Evolutionary conservation across 2,888 invertebrate genomes (phyloP).

Genomic region (Belgica antarctica): DNA sequence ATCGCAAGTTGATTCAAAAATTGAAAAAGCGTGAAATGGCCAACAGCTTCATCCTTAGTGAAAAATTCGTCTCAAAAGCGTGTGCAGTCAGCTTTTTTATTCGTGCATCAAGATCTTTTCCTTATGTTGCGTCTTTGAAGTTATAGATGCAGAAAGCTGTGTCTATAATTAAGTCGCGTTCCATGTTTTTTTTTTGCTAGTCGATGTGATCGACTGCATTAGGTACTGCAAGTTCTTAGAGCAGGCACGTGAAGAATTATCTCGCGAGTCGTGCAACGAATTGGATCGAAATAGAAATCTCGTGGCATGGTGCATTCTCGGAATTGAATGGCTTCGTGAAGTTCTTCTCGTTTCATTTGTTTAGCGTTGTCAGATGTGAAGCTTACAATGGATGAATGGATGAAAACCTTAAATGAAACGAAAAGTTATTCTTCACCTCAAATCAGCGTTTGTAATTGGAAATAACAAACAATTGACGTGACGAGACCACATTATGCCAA

Average conservation of each 20-base stretch:
- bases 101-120: conserved; percentile 29
- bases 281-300: neutral
- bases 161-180: conserved; percentile 1
- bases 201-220: neutral
- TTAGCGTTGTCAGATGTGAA: conserved; percentile 1
- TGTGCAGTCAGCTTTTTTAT: no score
- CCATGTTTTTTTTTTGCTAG: no score
- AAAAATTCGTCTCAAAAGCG: no score
- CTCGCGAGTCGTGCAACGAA: neutral
- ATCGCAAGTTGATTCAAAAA: no score
- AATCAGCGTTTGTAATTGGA: neutral
- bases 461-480: conserved; percentile 17
- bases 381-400: no score
- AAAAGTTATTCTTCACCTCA: conserved; percentile 12
- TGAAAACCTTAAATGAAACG: conserved; percentile 7
- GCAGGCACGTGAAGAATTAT: conserved; percentile 3
- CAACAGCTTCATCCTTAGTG: no score
- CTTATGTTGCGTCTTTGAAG: neutral
- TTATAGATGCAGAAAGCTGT: neutral
- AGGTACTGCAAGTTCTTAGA: neutral
- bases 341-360: neutral
- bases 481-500: conserved; percentile 35
- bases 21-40: no score
- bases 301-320: neutral
- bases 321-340: neutral